Conservation (phyloP, 2,113 vertebrate species). For the Megaleporinus macrocephalus region DNA sequence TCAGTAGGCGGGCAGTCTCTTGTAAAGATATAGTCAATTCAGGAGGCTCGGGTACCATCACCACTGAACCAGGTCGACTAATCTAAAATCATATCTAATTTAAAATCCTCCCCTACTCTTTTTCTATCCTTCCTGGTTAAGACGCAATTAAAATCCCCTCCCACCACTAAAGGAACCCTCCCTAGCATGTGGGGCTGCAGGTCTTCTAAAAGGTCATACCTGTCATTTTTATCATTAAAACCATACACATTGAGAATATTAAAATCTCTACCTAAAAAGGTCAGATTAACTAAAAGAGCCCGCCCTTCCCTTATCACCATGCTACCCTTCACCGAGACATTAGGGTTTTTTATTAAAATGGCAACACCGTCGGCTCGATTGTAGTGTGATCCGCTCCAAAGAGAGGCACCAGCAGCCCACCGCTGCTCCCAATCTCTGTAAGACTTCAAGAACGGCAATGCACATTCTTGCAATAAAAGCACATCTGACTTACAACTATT, state of each 20-base stretch:
- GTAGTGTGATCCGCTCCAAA: neutral
- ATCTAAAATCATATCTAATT: slow-evolving; percentile 9
- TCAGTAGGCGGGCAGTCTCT: neutral
- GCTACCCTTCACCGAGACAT: slow-evolving; percentile 35
- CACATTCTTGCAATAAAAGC: slow-evolving; percentile 26
- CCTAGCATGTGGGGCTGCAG: no score
- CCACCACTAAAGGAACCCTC: no score
- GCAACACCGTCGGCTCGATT: neutral
- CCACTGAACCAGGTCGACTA: slow-evolving; percentile 31
- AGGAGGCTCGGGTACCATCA: slow-evolving; percentile 21
- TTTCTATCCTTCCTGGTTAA: neutral
- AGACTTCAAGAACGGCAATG: neutral
- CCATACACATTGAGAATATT: slow-evolving; percentile 30
- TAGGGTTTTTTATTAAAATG: neutral
- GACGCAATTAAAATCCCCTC: slow-evolving; percentile 31
- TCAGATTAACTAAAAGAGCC: slow-evolving; percentile 29
- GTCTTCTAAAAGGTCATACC: slow-evolving; percentile 15
- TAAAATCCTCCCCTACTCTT: neutral
- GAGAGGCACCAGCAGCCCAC: neutral
- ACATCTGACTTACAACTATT: neutral
- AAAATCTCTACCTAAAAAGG: neutral
- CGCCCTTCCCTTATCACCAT: no score
- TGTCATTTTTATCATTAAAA: neutral
- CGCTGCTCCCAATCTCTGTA: neutral
- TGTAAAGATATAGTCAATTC: slow-evolving; percentile 40